Evolutionary conservation across 2,113 vertebrate genomes (phyloP), one percentile per base, ranked within the genome.

Genomic region (Anolis sagrei): DNA sequence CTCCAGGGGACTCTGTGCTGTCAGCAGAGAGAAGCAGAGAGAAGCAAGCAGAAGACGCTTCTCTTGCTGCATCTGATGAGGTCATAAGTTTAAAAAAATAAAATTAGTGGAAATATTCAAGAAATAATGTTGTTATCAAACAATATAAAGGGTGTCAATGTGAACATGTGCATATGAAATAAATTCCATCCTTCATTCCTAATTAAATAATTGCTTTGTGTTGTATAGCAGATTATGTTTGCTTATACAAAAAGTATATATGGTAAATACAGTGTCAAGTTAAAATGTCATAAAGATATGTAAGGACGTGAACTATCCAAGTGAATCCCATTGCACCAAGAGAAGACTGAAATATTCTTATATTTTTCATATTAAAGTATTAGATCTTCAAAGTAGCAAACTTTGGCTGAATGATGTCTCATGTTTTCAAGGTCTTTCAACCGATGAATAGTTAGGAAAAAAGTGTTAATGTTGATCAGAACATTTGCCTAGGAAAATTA

Each of bases 191-290:
- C 86, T 91, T 89, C 92, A 34, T 85, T 92, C 75, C 91, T 90
- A 89, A 72, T 72, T 91, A 93, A 79, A 86, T 91, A 84, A 80
- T 91, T 91, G 49, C 88, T 89, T 92, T 92, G 81, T 91, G 83
- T 90, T 92, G 76, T 92, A 91, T 94, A 14, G 11, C 54, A 58
- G 54, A 58, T 32, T 70, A 4, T 32, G 91, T 79, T 83, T 92
- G 79, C 79, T 91, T 89, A 81, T 77, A 87, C 79, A 89, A 83
- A 69, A n/a, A 90, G 1, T 84, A 69, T 81, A 86, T 84, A 34
- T 29, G 87, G 91, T 75, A 44, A 61, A 44, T 29, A 68, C 27
- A n/a, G 9, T 68, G 29, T 11, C 64, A 68, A n/a, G 25, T 25
- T 9, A 44, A 74, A 74, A 5, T 9, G 25, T 73, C 32, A 44